phyloP scores from a whole-genome alignment of 92 coral and sea anemone species.

The Diadumene lineata region DNA sequence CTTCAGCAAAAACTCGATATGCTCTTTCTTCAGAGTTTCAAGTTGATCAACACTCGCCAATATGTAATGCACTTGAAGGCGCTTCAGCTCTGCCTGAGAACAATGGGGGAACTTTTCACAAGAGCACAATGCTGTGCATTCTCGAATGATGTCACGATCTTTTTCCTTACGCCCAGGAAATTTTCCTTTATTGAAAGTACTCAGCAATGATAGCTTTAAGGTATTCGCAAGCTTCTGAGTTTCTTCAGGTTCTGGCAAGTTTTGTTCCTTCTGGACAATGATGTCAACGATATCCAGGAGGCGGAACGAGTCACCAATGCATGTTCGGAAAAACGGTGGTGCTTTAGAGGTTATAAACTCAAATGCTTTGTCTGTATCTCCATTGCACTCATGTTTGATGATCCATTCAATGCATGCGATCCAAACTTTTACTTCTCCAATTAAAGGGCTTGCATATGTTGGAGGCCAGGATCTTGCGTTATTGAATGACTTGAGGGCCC shows the following conservation, averaged over 20 bases:
- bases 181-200: conserved; percentile 31
- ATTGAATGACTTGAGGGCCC: conserved; percentile 50
- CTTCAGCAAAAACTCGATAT: conserved; percentile 51
- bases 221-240: conserved; percentile 46
- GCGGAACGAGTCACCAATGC: conserved; percentile 71
- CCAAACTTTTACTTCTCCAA: conserved; percentile 92
- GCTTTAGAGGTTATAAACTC: conserved; percentile 52
- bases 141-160: conserved; percentile 55
- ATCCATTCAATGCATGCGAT: conserved; percentile 78
- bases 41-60: conserved; percentile 51
- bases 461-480: conserved; percentile 82
- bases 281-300: conserved; percentile 71
- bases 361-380: conserved; percentile 62
- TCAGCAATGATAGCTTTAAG: conserved; percentile 58
- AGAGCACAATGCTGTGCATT: conserved; percentile 55
- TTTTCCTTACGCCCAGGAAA: conserved; percentile 15
- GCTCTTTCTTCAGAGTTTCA: conserved; percentile 29
- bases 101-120: conserved; percentile 61
- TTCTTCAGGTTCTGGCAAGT: conserved; percentile 67
- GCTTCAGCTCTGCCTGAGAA: conserved; percentile 55
- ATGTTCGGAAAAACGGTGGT: conserved; percentile 73
- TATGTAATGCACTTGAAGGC: conserved; percentile 65
- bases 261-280: conserved; percentile 56
- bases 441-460: conserved; percentile 63
- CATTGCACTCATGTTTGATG: conserved; percentile 40